Base-by-base conservation (phyloP, 2,797 vertebrate genomes). In the Pteropus rufus region DNA sequence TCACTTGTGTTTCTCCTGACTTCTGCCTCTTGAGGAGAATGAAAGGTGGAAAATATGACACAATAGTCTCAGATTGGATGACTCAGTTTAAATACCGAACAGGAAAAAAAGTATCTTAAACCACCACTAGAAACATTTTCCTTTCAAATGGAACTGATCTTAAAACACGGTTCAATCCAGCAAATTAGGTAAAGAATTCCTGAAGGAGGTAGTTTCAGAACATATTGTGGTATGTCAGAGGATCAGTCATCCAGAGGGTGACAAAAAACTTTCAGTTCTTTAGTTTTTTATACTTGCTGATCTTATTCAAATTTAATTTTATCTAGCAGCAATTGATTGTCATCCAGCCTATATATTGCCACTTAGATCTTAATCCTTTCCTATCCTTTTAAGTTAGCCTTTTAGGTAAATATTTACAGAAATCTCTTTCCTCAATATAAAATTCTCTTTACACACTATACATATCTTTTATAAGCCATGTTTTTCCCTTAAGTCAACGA, bases 31-130 rank as follows among this genome's bases (percentile, higher is more conserved):
- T 89, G 75, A 88, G 95, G 89, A 95, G 96, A 82, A 97, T 95
- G 91, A 86, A 96, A 97, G 83, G 9, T 87, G 93, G 97, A 98
- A 97, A 36, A 82, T 65, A 93, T 77, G 93, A 97, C 97, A 98
- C 88, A 58, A 90, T 10, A 34, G 92, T 91, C 96, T 97, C 92
- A 97, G 96, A 21, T 49, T 93, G 87, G 91, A 93, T 96, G 91
- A 87, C 96, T 97, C 96, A 84, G 60, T 97, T 97, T 97, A 96
- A 97, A 95, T 70, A 96, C 91, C 29, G 11, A 90, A 39, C 7
- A 94, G 93, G 56, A 86, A 82, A 88, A 87, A 97, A 94, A 94
- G 73, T 44, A 41, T 96, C 80, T 89, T 90, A 94, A 93, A 84
- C 67, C 69, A 88, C 67, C 54, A 88, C 41, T 39, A 39, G 72